Conservation (phyloP, 2,797 vertebrate genomes). For the Pteropus rufus region DNA sequence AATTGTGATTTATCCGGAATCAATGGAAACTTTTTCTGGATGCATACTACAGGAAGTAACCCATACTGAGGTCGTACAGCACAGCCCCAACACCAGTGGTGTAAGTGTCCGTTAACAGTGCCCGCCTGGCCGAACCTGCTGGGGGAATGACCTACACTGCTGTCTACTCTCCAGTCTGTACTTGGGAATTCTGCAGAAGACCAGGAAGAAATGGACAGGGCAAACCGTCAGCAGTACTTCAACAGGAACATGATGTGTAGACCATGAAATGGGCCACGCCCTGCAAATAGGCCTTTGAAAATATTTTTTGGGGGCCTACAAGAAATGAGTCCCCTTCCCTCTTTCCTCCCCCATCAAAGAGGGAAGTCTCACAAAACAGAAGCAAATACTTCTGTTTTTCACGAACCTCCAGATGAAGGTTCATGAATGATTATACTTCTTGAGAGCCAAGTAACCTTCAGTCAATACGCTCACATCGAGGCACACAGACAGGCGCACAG, state of each 20-base stretch:
- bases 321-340: neutral
- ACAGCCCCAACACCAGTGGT: constrained; percentile 4
- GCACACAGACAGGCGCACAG: neutral
- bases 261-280: neutral
- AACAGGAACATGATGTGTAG: neutral
- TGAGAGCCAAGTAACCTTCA: neutral
- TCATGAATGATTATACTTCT: neutral
- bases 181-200: constrained; percentile 38
- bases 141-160: neutral
- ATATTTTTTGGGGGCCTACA: neutral
- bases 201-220: neutral
- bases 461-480: neutral
- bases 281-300: constrained; percentile 38
- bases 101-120: constrained; percentile 40
- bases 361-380: neutral
- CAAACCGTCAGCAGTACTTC: constrained; percentile 1
- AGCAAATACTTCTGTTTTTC: neutral
- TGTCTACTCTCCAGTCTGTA: neutral
- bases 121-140: constrained; percentile 43
- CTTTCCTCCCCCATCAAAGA: neutral
- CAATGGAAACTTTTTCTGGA: constrained; percentile 75
- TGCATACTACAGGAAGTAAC: constrained; percentile 61
- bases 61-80: constrained; percentile 50
- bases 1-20: constrained; percentile 64
- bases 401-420: neutral